Percentiles rank a stretch among this genome's conserved stretches.
phyloP scores from a whole-genome alignment of 2,797 vertebrate species.

The Enteromius afrohamiltoni region DNA sequence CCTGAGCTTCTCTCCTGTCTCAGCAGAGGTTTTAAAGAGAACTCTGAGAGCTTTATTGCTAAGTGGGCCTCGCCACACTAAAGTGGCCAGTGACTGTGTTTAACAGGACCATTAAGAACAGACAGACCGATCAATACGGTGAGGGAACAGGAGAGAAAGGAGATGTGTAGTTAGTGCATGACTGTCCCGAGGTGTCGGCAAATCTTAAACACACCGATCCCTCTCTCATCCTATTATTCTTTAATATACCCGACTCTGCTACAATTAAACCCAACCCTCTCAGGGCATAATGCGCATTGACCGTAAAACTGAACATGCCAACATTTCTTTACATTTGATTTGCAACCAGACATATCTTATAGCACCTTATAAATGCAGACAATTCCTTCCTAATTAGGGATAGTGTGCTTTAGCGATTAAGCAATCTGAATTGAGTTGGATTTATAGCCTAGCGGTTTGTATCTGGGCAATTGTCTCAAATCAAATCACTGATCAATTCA shows the following conservation, averaged over 20 bases:
- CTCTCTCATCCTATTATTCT: constrained; percentile 66
- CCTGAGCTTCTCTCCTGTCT: constrained; percentile 53
- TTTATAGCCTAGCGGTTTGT: neutral
- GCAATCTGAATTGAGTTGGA: constrained; percentile 14
- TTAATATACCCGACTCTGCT: constrained; percentile 69
- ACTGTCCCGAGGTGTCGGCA: constrained; percentile 67
- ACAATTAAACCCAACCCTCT: constrained; percentile 73
- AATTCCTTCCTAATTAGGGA: constrained; percentile 4
- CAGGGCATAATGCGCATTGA: constrained; percentile 9
- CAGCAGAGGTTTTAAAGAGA: constrained; percentile 61
- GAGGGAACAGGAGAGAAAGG: constrained; percentile 70
- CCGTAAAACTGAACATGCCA: constrained; percentile 45
- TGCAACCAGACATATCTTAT: constrained; percentile 3
- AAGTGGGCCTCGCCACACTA: constrained; percentile 85
- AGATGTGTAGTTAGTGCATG: constrained; percentile 83
- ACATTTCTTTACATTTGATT: neutral
- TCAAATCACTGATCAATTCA: neutral
- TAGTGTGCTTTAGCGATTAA: constrained; percentile 24
- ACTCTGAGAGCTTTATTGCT: constrained; percentile 80
- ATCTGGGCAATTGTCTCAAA: neutral
- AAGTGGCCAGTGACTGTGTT: constrained; percentile 87
- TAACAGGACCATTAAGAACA: constrained; percentile 84
- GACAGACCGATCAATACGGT: constrained; percentile 80
- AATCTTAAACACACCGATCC: constrained; percentile 74
- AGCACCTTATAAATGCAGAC: neutral